Conservation (phyloP, 2,888 invertebrate species). For the Zaprionus obscuricornis region DNA sequence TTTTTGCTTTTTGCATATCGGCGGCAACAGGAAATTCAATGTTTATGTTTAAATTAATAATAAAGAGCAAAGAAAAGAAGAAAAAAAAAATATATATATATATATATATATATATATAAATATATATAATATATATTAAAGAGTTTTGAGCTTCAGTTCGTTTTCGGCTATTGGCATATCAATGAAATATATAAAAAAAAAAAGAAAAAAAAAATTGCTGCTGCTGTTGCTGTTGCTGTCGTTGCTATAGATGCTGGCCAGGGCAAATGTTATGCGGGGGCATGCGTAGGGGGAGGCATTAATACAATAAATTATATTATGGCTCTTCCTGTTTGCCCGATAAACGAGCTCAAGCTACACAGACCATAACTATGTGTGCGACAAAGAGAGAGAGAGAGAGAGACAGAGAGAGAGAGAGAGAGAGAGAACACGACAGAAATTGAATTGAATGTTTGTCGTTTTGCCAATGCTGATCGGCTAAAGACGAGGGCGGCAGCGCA, state of each 20-base stretch:
- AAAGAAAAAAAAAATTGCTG: constrained; percentile 25
- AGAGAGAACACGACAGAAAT: constrained; percentile 36
- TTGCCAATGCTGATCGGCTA: constrained; percentile 41
- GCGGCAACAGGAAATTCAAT: constrained; percentile 74
- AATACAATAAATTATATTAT: constrained; percentile 79
- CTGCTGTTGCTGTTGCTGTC: constrained; percentile 22
- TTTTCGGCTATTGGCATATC: constrained; percentile 55
- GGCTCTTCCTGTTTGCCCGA: constrained; percentile 75
- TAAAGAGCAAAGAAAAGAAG: constrained; percentile 41
- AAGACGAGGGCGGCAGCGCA: background rate
- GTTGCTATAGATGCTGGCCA: constrained; percentile 21
- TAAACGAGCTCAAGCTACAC: constrained; percentile 51
- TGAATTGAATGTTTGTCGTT: constrained; percentile 59
- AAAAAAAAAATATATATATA: constrained; percentile 1
- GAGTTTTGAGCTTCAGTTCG: constrained; percentile 5
- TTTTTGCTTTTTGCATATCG: constrained; percentile 65
- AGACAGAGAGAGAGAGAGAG: background rate
- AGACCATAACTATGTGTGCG: background rate
- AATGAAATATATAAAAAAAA: constrained; percentile 42
- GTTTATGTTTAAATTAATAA: constrained; percentile 75
- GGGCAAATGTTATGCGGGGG: constrained; percentile 62
- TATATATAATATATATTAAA: too few species aligned
- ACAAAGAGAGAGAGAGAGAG: background rate
- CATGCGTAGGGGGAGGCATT: constrained; percentile 50
- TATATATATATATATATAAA: background rate